phyloP scores from a whole-genome alignment of 1,140 invertebrate genomes.

The Ceratitis capitata region DNA sequence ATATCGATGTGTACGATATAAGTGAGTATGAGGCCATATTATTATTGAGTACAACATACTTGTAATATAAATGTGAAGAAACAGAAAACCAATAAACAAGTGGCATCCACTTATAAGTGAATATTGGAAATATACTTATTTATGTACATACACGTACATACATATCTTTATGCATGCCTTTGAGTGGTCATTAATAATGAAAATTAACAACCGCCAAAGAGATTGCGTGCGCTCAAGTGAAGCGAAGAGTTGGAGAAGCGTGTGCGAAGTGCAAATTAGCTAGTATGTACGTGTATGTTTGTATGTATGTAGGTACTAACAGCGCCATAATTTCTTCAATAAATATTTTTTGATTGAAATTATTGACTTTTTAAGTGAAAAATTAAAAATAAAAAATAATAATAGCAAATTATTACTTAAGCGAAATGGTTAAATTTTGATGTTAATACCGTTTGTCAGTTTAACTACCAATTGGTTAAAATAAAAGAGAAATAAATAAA shows the following conservation, averaged over 20 bases:
- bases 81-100: constrained; percentile 17
- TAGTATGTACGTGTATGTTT: too few relatives aligned
- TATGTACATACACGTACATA: neutral
- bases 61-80: neutral
- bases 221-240: neutral
- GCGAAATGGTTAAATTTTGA: neutral
- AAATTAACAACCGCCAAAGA: constrained; percentile 24
- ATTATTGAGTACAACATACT: neutral
- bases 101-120: too few relatives aligned
- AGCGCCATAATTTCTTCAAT: too few relatives aligned
- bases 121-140: too few relatives aligned
- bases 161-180: neutral
- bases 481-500: neutral
- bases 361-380: neutral
- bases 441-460: constrained; percentile 30
- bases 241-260: neutral
- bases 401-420: neutral
- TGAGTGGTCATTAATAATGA: neutral
- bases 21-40: neutral
- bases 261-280: neutral
- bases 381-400: neutral
- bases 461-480: too few relatives aligned
- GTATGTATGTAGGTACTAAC: too few relatives aligned
- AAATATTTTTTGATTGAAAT: neutral
- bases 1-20: neutral